Evolutionary conservation across 2,113 vertebrate genomes (phyloP), one percentile per base, ranked within the genome.

Genomic region (Camelus bactrianus): DNA sequence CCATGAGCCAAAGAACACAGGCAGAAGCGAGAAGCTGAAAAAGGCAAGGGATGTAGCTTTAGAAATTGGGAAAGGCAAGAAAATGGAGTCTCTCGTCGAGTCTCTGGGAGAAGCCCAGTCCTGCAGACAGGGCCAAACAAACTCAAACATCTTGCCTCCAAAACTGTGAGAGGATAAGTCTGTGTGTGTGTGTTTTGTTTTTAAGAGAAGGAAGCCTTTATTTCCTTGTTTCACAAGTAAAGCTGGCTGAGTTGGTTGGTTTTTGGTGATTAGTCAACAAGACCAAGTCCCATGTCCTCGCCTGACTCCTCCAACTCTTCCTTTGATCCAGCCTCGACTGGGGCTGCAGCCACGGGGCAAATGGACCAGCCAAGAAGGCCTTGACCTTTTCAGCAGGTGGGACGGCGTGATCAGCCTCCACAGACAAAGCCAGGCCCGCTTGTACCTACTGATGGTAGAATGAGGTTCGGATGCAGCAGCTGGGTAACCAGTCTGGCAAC

Each of bases 401-500:
- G 99, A 99, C 99, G 97, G 99, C 99, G 95, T 99, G 99, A 54
- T 99, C 99, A 0, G 99, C 99, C 97, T 99, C 99, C 98, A 99
- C 99, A 1, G 99, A 99, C 83, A 99, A 98, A 1, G 99, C 99
- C 95, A 99, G 98, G 85, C 99, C 72, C 99, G 99, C 98, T 99
- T 99, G 98, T 99, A 99, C 48, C 99, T 99, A 7, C 99, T 99
- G 98, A 99, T 98, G 96, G 99, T 96, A 2, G 99, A 99, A 97
- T 99, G 99, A 88, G 99, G 99, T 95, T 99, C 98, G 0, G 99
- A 99, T 0, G 99, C 99, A 2, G 99, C 98, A 80, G 99, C 99
- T 0, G 99, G 99, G 97, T 99, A 99, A n/a, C 99, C 99, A 8
- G 99, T 99, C 89, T 99, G 94, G 99, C 99, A 22, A 99, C 99